phyloP scores from a whole-genome alignment of 2,888 invertebrate species.

The Desoria tigrina region DNA sequence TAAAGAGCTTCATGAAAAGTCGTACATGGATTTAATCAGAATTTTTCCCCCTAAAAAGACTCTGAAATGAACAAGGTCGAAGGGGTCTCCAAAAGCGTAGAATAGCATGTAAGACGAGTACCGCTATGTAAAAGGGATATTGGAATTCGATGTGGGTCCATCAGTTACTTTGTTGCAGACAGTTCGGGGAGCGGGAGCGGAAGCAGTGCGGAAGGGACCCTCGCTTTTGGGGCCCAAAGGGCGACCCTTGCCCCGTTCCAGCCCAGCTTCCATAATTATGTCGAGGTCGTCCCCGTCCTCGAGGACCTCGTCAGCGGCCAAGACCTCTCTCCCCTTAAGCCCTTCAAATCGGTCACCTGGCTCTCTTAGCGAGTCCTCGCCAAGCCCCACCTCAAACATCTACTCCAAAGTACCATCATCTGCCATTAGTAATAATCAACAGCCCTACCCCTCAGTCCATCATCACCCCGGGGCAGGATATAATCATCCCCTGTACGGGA shows the following conservation, averaged over 20 bases:
- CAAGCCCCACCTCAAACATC: constrained; percentile 53
- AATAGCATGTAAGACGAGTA: no score
- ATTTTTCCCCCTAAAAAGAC: no score
- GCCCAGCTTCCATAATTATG: constrained; percentile 52
- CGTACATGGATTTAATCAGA: no score
- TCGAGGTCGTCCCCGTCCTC: constrained; percentile 52
- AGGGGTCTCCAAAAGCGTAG: no score
- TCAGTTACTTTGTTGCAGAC: constrained; percentile 62
- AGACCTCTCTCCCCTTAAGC: constrained; percentile 50
- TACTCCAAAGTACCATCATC: constrained; percentile 42
- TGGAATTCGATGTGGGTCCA: constrained; percentile 46
- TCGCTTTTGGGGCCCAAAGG: constrained; percentile 50
- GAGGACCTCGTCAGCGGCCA: constrained; percentile 38
- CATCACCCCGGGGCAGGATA: constrained; percentile 8
- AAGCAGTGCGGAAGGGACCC: constrained; percentile 54
- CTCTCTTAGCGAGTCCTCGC: constrained; percentile 56
- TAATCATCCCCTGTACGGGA: neutral
- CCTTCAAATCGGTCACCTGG: constrained; percentile 55
- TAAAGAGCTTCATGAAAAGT: no score
- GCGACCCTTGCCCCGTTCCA: constrained; percentile 52
- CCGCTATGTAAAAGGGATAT: no score
- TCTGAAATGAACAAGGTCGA: no score
- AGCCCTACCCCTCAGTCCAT: constrained; percentile 17
- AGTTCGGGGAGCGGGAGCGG: constrained; percentile 61
- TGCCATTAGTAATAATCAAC: constrained; percentile 22